These are phyloP conservation scores for Linnaemya vulpina DNA, from an alignment of 2,888 invertebrate species.

Conservation along the genomic window DNA sequence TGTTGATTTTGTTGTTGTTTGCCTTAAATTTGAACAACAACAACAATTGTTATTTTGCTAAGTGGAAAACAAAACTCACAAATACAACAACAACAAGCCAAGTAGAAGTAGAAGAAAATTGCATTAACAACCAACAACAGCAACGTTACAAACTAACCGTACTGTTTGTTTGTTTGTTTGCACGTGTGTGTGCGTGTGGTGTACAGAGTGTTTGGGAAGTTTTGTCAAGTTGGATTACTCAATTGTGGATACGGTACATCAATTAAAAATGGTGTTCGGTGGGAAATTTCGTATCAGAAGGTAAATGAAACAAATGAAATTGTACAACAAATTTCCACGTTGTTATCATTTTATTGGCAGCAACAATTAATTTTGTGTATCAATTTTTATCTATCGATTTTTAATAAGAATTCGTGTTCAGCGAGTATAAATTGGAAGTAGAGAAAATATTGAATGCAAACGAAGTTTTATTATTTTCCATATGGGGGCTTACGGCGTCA, in stretches of 20 bases:
- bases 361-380: background rate
- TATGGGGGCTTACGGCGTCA: no score
- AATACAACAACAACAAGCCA: conserved; percentile 1
- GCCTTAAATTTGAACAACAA: conserved; percentile 27
- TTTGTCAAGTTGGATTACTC: conserved; percentile 77
- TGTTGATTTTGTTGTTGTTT: background rate
- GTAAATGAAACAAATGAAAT: conserved; percentile 75
- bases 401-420: no score
- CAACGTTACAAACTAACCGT: conserved; percentile 13
- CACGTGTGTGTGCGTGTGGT: conserved; percentile 10
- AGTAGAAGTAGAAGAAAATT: conserved; percentile 12
- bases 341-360: conserved; percentile 23
- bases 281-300: conserved; percentile 83
- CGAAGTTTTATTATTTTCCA: no score
- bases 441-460: no score
- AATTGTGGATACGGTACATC: conserved; percentile 79
- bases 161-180: background rate
- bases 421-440: no score
- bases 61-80: conserved; percentile 27
- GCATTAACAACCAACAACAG: conserved; percentile 13
- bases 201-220: background rate
- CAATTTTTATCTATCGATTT: no score
- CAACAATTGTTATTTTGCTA: conserved; percentile 33
- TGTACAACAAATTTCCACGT: conserved; percentile 38
- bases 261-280: conserved; percentile 83